These are phyloP conservation scores for Sus cebifrons DNA, from an alignment of 2,797 vertebrate genomes.

Conservation along the genomic window DNA sequence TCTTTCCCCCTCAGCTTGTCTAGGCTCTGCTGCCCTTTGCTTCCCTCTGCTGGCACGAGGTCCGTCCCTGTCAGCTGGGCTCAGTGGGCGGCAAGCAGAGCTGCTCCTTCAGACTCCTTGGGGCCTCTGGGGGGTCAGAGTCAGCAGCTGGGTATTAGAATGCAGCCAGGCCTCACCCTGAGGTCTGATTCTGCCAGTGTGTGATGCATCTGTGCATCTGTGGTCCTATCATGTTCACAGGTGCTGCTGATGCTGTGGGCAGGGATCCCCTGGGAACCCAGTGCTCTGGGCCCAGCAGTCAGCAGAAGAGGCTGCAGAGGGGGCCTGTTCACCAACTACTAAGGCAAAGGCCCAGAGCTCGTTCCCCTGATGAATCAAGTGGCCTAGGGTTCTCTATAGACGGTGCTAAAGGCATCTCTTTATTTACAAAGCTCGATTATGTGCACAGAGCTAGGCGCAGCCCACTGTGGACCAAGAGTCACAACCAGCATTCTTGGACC, in stretches of 20 bases:
- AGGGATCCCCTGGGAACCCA: background rate
- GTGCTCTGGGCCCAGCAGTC: accelerated
- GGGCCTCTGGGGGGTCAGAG: too few species aligned
- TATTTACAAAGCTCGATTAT: background rate
- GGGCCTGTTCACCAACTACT: background rate
- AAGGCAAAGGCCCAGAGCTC: background rate
- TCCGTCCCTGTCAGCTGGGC: background rate
- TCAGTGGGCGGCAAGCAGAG: background rate
- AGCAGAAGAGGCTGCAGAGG: accelerated
- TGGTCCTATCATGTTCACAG: background rate
- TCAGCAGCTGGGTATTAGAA: background rate
- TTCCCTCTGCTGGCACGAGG: slow-evolving; percentile 29
- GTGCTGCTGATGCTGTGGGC: background rate
- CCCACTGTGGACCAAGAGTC: background rate
- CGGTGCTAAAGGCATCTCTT: background rate
- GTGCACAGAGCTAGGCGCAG: accelerated
- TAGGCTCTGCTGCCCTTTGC: background rate
- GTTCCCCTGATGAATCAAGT: background rate
- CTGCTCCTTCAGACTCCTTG: background rate
- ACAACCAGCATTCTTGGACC: accelerated
- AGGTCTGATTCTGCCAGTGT: background rate
- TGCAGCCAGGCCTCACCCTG: background rate
- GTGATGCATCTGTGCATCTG: background rate
- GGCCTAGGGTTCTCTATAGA: background rate
- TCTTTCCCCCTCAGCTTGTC: background rate